Percentiles rank a stretch among this genome's conserved stretches.
Evolutionary conservation across 23 tunicate species (phyloP).

Genomic region (Botrylloides violaceus): DNA sequence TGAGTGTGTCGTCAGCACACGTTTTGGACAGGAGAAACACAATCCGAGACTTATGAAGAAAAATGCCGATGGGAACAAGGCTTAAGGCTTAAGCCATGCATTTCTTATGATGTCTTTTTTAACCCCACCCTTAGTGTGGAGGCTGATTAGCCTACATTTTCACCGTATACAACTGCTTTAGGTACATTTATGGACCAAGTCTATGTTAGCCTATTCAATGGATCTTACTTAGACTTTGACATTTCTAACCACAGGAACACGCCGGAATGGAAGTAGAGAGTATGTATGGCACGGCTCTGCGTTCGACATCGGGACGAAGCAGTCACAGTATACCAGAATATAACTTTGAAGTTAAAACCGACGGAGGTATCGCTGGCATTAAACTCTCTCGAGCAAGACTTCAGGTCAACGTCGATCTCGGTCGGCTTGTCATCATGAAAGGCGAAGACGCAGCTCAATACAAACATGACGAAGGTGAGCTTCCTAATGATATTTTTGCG

Average conservation of each 20-base stretch:
- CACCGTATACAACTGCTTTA: too few relatives aligned
- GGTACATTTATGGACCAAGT: too few relatives aligned
- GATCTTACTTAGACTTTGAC: too few relatives aligned
- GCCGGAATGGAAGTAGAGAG: conserved; percentile 23
- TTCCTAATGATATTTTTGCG: too few relatives aligned
- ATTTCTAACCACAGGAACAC: conserved; percentile 10
- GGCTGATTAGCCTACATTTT: too few relatives aligned
- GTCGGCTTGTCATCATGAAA: background rate
- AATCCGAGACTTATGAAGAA: too few relatives aligned
- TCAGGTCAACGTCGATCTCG: conserved; percentile 21
- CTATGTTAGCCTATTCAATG: background rate
- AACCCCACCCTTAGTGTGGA: too few relatives aligned
- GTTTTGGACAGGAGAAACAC: too few relatives aligned
- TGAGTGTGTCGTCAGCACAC: too few relatives aligned
- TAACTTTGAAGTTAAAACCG: conserved; percentile 18
- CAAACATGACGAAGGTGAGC: conserved; percentile 16
- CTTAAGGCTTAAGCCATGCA: too few relatives aligned
- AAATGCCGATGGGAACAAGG: too few relatives aligned
- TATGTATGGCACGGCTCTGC: background rate
- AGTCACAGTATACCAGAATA: conserved; percentile 4
- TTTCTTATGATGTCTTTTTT: too few relatives aligned
- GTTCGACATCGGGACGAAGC: background rate
- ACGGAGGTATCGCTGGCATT: background rate
- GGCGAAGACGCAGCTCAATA: conserved; percentile 3
- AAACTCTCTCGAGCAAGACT: conserved; percentile 7